Evolutionary conservation across 1,140 invertebrate genomes (phyloP).

Genomic region (Oppia nitens): DNA sequence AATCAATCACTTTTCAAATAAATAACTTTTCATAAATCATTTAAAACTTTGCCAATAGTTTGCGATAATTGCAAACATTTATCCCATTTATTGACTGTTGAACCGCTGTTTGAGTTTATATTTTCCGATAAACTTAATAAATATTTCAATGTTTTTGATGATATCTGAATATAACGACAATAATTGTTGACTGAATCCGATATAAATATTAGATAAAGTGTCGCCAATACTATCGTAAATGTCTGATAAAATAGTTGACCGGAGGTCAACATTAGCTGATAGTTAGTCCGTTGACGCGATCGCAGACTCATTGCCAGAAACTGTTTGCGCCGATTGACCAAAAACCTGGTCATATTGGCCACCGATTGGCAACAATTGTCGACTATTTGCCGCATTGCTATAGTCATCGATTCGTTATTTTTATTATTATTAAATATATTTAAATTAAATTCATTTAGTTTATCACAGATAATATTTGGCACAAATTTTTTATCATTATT

Average conservation of each 20-base stretch:
- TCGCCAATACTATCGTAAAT: neutral
- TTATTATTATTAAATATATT: neutral
- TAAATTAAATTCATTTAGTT: neutral
- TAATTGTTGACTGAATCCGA: neutral
- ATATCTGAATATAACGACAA: neutral
- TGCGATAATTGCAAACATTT: neutral
- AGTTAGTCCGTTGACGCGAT: constrained; percentile 5
- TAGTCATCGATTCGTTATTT: neutral
- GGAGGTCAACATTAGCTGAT: neutral
- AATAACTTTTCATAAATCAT: neutral
- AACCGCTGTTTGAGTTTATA: neutral
- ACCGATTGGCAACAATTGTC: neutral
- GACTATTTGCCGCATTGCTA: neutral
- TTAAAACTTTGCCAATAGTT: neutral
- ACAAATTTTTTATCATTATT: too few relatives aligned
- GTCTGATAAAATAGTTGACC: neutral
- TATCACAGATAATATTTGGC: too few relatives aligned
- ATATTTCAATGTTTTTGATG: neutral
- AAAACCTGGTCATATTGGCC: neutral
- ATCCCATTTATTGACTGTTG: constrained; percentile 5
- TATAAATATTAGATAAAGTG: neutral
- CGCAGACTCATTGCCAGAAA: neutral
- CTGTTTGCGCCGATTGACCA: neutral
- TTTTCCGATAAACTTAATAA: neutral
- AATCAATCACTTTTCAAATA: neutral